These are phyloP conservation scores for Camponotus pennsylvanicus DNA, from an alignment of 1,140 invertebrate genomes.

Conservation along the genomic window DNA sequence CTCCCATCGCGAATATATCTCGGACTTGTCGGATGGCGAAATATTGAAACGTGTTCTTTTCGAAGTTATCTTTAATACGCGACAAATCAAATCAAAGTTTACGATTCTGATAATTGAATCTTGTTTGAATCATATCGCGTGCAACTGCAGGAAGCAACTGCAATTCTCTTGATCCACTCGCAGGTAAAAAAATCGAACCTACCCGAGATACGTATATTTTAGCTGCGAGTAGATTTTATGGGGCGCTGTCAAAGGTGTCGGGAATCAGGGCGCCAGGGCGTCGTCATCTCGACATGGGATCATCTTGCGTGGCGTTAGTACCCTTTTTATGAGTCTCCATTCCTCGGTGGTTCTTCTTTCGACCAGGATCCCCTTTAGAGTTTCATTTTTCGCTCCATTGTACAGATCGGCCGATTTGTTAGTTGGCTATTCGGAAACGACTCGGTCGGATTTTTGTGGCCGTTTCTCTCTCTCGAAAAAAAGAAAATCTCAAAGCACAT, in stretches of 20 bases:
- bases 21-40: constrained; percentile 34
- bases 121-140: constrained; percentile 16
- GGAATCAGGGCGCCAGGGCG: constrained; percentile 79
- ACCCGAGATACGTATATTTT: constrained; percentile 39
- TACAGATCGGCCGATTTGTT: constrained; percentile 34
- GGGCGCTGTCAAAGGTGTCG: constrained; percentile 68
- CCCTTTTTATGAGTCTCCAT: constrained; percentile 58
- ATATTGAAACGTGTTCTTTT: constrained; percentile 41
- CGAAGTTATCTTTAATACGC: constrained; percentile 21
- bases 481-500: constrained; percentile 25
- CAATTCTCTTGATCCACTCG: background rate
- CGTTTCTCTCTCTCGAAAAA: background rate
- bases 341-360: constrained; percentile 59
- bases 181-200: constrained; percentile 8
- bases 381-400: constrained; percentile 77
- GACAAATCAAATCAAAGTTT: constrained; percentile 21
- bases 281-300: constrained; percentile 84
- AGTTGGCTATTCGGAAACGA: constrained; percentile 31
- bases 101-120: constrained; percentile 44
- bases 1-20: constrained; percentile 32
- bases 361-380: constrained; percentile 67
- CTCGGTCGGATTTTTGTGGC: background rate
- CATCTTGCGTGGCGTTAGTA: constrained; percentile 77
- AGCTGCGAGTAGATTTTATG: constrained; percentile 73
- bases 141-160: constrained; percentile 6